Evolutionary conservation across 2,113 vertebrate genomes (phyloP).

Genomic region (Felis chaus): DNA sequence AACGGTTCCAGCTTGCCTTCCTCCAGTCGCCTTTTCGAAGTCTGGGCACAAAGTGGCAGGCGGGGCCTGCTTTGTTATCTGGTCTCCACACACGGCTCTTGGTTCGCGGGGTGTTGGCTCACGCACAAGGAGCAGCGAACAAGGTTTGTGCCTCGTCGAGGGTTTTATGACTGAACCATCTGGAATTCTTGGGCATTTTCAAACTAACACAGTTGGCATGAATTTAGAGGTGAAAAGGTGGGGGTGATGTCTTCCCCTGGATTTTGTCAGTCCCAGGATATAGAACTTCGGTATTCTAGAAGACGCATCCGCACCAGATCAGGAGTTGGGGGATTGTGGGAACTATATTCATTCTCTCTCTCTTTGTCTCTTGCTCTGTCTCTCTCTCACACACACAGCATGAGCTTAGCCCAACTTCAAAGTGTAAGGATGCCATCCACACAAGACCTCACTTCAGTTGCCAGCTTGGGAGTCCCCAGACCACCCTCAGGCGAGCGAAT

Average conservation of each 20-base stretch:
- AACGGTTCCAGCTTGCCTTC: background rate
- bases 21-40: background rate
- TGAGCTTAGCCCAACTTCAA: background rate
- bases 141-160: background rate
- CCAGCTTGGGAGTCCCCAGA: background rate
- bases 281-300: background rate
- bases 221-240: background rate
- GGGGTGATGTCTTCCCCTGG: background rate
- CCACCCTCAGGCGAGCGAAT: no score
- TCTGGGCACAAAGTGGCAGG: background rate
- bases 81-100: rapidly evolving
- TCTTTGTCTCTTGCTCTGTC: no score
- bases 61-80: no score
- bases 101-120: background rate
- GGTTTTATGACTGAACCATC: background rate
- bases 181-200: constrained; percentile 20
- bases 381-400: background rate
- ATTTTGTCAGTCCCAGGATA: background rate
- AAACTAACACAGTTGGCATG: background rate
- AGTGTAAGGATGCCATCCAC: background rate
- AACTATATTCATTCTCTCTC: rapidly evolving
- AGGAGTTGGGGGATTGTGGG: no score
- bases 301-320: rapidly evolving
- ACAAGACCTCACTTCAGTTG: background rate
- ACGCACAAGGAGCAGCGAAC: rapidly evolving